These are phyloP conservation scores for Neodiprion virginianus DNA, from an alignment of 1,140 invertebrate species.

Conservation along the genomic window DNA sequence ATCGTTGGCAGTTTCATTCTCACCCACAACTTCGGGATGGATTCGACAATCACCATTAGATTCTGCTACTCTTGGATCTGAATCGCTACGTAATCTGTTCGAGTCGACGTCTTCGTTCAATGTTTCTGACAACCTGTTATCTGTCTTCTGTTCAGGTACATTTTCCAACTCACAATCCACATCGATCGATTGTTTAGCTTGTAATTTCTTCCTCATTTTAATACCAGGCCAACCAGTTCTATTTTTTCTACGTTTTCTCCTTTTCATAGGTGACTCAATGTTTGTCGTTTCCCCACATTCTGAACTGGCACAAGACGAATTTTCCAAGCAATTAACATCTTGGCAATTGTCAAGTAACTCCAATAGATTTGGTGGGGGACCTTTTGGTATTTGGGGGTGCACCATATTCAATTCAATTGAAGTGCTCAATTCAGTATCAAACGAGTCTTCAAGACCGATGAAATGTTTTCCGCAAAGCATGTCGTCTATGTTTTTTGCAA, in stretches of 20 bases:
- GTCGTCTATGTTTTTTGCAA: constrained; percentile 51
- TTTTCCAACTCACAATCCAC: constrained; percentile 25
- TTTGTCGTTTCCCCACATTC: constrained; percentile 51
- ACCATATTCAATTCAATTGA: constrained; percentile 28
- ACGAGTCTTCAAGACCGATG: constrained; percentile 37
- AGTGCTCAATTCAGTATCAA: constrained; percentile 38
- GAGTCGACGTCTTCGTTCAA: neutral
- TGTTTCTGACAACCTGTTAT: constrained; percentile 9
- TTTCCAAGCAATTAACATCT: constrained; percentile 46
- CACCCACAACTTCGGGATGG: neutral
- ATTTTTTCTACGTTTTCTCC: constrained; percentile 61
- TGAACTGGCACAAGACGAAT: constrained; percentile 55
- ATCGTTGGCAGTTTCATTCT: neutral
- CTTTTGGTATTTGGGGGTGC: constrained; percentile 40
- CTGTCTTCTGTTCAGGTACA: constrained; percentile 18
- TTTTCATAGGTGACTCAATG: constrained; percentile 47
- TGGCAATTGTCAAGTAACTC: constrained; percentile 56
- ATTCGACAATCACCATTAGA: neutral
- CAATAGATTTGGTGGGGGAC: constrained; percentile 50
- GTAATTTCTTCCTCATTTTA: constrained; percentile 53
- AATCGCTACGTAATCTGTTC: neutral
- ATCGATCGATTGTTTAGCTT: constrained; percentile 33
- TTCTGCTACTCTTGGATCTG: neutral
- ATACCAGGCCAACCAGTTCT: constrained; percentile 71
- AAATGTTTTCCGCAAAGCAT: constrained; percentile 39